These are phyloP conservation scores for Drosophila pseudotakahashii DNA, from an alignment of 2,888 invertebrate genomes.

Conservation along the genomic window DNA sequence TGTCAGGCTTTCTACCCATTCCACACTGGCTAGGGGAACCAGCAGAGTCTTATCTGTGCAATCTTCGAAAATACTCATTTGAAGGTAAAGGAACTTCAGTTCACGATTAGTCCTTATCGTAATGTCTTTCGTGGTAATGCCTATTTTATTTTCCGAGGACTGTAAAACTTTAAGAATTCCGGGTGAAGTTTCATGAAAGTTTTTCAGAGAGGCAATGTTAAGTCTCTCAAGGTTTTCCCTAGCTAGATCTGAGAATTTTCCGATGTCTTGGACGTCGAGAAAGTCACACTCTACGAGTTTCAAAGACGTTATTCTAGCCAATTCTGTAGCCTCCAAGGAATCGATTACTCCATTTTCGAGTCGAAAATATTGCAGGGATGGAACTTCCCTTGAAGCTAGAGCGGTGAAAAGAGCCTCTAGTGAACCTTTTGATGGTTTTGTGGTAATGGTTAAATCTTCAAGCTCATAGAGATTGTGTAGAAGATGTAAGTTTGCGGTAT, in stretches of 20 bases:
- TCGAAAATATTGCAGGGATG: background rate
- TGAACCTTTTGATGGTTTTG: background rate
- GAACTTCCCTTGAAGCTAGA: background rate
- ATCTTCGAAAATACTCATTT: background rate
- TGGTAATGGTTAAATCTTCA: background rate
- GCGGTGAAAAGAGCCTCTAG: background rate
- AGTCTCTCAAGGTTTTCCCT: background rate
- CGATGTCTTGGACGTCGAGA: background rate
- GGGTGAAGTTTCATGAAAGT: background rate
- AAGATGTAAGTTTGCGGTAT: conserved; percentile 6
- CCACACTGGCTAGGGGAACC: background rate
- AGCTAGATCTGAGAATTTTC: background rate
- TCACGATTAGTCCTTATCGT: fast-evolving
- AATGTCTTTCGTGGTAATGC: background rate
- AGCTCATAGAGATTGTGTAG: background rate
- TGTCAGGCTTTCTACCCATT: background rate
- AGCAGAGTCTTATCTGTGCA: background rate
- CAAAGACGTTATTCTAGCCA: background rate
- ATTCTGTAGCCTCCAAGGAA: background rate
- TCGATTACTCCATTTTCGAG: background rate
- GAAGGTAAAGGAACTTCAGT: background rate
- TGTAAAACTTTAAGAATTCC: background rate
- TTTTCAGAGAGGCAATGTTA: fast-evolving
- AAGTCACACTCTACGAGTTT: background rate
- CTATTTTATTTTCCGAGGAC: no score